phyloP scores from a whole-genome alignment of 2,888 invertebrate genomes.

The Cataglyphis rosenhaueri region DNA sequence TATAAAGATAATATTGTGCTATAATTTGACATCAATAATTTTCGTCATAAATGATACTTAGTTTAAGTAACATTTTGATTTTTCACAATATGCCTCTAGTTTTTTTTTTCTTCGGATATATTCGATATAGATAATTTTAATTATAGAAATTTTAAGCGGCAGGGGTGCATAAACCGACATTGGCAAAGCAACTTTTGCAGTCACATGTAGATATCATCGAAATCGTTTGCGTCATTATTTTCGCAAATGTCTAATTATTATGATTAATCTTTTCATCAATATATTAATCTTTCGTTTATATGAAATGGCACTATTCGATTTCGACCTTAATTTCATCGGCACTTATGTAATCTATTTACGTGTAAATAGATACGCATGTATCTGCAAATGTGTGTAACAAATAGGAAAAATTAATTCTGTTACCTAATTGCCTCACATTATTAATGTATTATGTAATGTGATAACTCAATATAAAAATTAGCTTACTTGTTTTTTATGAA shows the following conservation, averaged over 20 bases:
- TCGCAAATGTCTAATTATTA: constrained; percentile 12
- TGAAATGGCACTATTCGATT: constrained; percentile 10
- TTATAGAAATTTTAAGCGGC: constrained; percentile 31
- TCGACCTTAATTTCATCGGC: constrained; percentile 23
- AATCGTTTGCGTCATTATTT: constrained; percentile 32
- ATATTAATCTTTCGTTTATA: background rate
- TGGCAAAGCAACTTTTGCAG: constrained; percentile 17
- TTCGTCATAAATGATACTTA: constrained; percentile 18
- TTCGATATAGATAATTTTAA: constrained; percentile 26
- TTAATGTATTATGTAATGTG: constrained; percentile 20
- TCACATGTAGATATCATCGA: constrained; percentile 16
- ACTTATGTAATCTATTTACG: constrained; percentile 28
- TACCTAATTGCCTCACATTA: constrained; percentile 42
- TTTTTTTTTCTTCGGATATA: background rate
- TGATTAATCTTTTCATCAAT: background rate
- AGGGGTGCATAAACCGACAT: constrained; percentile 29
- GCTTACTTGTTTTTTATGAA: constrained; percentile 49
- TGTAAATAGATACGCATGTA: constrained; percentile 7
- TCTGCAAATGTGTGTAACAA: constrained; percentile 1
- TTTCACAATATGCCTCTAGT: background rate
- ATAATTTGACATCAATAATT: constrained; percentile 24
- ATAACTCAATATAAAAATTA: constrained; percentile 28
- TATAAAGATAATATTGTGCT: constrained; percentile 1
- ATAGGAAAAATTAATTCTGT: constrained; percentile 57
- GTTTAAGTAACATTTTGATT: constrained; percentile 24